These are phyloP conservation scores for Morelia viridis DNA, from an alignment of 2,797 vertebrate genomes.

Conservation along the genomic window DNA sequence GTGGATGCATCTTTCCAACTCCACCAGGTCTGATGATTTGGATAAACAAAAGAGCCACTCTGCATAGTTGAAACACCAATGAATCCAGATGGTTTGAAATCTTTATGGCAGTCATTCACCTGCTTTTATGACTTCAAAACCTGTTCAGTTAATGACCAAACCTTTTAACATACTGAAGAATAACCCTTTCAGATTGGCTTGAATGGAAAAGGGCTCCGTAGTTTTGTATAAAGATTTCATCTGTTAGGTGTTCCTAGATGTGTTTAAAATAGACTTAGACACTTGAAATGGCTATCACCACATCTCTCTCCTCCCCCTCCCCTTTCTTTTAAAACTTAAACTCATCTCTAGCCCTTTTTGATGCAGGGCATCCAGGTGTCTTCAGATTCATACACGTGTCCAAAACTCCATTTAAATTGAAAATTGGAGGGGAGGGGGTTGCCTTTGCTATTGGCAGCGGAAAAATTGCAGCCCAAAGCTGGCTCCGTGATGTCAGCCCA, in stretches of 20 bases:
- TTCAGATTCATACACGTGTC: conserved; percentile 42
- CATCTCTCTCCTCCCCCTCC: conserved; percentile 55
- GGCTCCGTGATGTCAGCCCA: conserved; percentile 47
- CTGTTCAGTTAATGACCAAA: background rate
- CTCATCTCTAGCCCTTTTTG: conserved; percentile 56
- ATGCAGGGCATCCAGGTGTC: conserved; percentile 50
- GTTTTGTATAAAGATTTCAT: conserved; percentile 77
- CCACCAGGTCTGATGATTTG: background rate
- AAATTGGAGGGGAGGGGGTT: conserved; percentile 29
- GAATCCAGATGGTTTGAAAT: conserved; percentile 68
- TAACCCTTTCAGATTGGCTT: conserved; percentile 48
- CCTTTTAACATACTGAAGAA: background rate
- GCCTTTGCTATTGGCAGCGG: conserved; percentile 56
- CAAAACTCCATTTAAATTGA: conserved; percentile 42
- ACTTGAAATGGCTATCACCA: conserved; percentile 79
- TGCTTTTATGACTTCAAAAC: background rate
- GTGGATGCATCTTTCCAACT: background rate
- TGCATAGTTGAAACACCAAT: conserved; percentile 69
- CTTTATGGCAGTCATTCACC: conserved; percentile 65
- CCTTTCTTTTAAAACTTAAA: conserved; percentile 30
- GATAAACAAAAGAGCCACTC: conserved; percentile 33
- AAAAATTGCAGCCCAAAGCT: conserved; percentile 36
- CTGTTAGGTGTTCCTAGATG: conserved; percentile 56
- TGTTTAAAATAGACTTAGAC: conserved; percentile 73
- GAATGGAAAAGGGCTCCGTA: conserved; percentile 44